Evolutionary conservation across 2,797 vertebrate genomes (phyloP).

Genomic region (Synaphobranchus kaupii): DNA sequence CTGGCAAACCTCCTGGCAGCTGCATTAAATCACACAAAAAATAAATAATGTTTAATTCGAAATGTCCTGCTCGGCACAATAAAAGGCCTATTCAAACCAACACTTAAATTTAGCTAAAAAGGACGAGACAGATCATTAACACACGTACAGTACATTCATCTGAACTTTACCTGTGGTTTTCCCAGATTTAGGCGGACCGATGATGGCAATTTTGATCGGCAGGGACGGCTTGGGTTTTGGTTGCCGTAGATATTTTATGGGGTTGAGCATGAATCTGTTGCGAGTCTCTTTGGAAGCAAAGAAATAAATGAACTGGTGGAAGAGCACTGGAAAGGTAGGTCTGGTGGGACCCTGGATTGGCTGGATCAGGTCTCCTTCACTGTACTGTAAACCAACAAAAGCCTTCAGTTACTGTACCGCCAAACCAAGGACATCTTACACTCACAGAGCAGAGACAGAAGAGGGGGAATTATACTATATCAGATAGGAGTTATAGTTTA

Average conservation of each 20-base stretch:
- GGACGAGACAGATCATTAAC: neutral
- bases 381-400: conserved; percentile 53
- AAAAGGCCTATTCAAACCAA: neutral
- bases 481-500: neutral
- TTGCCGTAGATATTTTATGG: conserved; percentile 88
- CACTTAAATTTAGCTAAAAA: neutral
- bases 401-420: conserved; percentile 70
- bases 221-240: conserved; percentile 75
- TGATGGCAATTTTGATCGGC: conserved; percentile 82
- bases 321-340: conserved; percentile 75
- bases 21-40: conserved; percentile 47
- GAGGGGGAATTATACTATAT: neutral
- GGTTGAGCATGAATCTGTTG: conserved; percentile 84
- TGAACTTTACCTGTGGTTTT: conserved; percentile 84
- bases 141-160: neutral
- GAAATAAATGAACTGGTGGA: conserved; percentile 90
- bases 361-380: conserved; percentile 80
- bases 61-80: neutral
- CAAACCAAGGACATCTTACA: conserved; percentile 31
- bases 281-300: conserved; percentile 85
- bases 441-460: neutral
- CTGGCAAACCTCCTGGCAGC: conserved; percentile 81
- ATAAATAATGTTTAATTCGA: neutral
- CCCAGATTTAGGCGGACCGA: conserved; percentile 92
- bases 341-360: conserved; percentile 70